Base-by-base conservation (phyloP, 2,113 vertebrate species). In the Myiopsitta monachus region DNA sequence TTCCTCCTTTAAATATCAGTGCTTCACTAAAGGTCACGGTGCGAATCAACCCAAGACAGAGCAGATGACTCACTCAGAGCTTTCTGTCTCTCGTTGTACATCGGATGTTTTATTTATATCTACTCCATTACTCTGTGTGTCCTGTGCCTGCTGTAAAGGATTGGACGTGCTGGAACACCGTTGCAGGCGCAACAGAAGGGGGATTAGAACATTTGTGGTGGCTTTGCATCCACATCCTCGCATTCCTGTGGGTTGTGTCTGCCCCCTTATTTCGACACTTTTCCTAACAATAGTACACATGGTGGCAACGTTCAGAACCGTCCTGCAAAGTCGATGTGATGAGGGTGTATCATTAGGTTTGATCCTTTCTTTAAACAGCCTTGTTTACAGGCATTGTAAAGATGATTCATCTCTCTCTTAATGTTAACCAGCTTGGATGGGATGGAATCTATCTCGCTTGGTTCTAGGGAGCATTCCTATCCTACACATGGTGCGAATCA, bases 401-500 rank as follows among this genome's bases (percentile, higher is more conserved):
- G 93, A 94, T 97, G 96, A 97, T 96, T 98, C 98, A 97, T 95
- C 94, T 77, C 66, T 57, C 36, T 46, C 89, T 94, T 95, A 97
- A 98, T 94, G 95, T 43, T 91, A 94, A 96, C 95, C 96, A 97
- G 97, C 96, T 97, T 96, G 96, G 95, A 75, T 57, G 78, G 81
- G 86, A 51, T 85, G 72, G 75, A 43, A 94, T 98, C 96, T 95
- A 94, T 97, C 97, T 97, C 21, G 9, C 91, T 97, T 31, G 92
- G 72, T 79, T 86, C 87, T 95, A 43, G 84, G 28, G 81, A 92
- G 83, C 97, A 31, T 97, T 97, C 97, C 96, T 96, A 3, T 79
- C 86, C 96, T 76, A 97, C 98, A 98, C 97, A 97, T 98, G 98
- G 98, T 97, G 97, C 96, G 8, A 98, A 98, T 98, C 98, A 98